These are phyloP conservation scores for Nyctereutes procyonoides DNA, from an alignment of 2,113 vertebrate species.

Conservation along the genomic window DNA sequence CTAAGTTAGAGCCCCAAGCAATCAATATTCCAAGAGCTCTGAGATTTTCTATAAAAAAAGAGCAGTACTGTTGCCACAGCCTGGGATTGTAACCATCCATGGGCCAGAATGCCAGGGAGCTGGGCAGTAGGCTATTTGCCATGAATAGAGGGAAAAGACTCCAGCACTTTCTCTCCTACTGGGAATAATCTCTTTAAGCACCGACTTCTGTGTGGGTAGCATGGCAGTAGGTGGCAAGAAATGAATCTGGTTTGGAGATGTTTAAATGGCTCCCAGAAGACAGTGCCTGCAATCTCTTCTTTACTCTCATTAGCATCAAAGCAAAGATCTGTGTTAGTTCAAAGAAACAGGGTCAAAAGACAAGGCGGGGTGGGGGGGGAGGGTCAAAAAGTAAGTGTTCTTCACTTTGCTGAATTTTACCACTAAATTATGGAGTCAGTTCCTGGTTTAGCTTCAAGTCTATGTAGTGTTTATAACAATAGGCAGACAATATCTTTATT, in stretches of 20 bases:
- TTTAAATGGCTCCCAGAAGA: background rate
- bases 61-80: background rate
- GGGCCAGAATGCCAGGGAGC: background rate
- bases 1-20: background rate
- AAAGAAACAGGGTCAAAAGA: background rate
- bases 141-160: background rate
- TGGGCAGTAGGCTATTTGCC: background rate
- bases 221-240: accelerated
- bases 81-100: background rate
- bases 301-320: background rate
- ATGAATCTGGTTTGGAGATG: background rate
- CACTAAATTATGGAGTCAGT: background rate
- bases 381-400: background rate
- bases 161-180: background rate
- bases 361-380: background rate
- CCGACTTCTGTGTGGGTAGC: background rate
- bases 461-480: background rate
- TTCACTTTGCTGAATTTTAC: background rate
- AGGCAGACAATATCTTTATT: background rate
- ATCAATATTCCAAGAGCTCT: background rate
- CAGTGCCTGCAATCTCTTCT: background rate
- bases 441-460: background rate
- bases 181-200: background rate
- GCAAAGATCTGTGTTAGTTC: background rate
- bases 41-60: background rate